Percentiles rank a stretch among this genome's conserved stretches.
These are phyloP conservation scores for Aquatica leii DNA, from an alignment of 2,888 invertebrate species.

Conservation along the genomic window DNA sequence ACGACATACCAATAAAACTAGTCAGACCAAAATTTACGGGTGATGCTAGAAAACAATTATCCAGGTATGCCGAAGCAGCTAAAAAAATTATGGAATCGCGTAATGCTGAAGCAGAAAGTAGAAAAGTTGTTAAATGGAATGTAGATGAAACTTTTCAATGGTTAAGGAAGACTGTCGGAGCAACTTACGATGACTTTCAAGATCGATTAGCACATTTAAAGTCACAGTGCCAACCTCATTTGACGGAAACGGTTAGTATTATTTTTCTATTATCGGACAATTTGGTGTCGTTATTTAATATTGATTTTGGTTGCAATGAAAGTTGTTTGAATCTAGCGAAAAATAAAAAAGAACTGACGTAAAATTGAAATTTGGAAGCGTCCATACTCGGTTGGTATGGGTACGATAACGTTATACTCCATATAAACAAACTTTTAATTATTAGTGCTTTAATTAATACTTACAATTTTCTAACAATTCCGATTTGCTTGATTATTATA, in stretches of 20 bases:
- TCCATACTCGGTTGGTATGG: too few species aligned
- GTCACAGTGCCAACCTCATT: conserved; percentile 94
- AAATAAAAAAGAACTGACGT: too few species aligned
- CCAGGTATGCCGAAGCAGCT: conserved; percentile 90
- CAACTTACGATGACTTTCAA: conserved; percentile 93
- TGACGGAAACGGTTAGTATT: conserved; percentile 80
- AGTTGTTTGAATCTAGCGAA: too few species aligned
- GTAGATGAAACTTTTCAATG: conserved; percentile 97
- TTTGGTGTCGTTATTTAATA: too few species aligned
- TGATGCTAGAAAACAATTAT: conserved; percentile 92
- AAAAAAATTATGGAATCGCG: conserved; percentile 96
- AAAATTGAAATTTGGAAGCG: too few species aligned
- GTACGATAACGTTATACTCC: too few species aligned
- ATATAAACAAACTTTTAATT: too few species aligned
- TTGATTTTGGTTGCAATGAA: too few species aligned
- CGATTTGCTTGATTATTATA: too few species aligned
- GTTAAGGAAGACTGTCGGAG: conserved; percentile 91
- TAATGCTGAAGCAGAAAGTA: conserved; percentile 89
- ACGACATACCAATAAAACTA: conserved; percentile 95
- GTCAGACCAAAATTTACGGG: conserved; percentile 95
- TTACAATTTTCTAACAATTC: too few species aligned
- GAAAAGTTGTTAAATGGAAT: conserved; percentile 98
- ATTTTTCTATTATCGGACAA: not conserved
- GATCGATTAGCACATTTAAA: conserved; percentile 89
- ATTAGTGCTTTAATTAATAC: too few species aligned